Conservation (phyloP, 2,888 invertebrate species). For the Ophion ventricosus region DNA sequence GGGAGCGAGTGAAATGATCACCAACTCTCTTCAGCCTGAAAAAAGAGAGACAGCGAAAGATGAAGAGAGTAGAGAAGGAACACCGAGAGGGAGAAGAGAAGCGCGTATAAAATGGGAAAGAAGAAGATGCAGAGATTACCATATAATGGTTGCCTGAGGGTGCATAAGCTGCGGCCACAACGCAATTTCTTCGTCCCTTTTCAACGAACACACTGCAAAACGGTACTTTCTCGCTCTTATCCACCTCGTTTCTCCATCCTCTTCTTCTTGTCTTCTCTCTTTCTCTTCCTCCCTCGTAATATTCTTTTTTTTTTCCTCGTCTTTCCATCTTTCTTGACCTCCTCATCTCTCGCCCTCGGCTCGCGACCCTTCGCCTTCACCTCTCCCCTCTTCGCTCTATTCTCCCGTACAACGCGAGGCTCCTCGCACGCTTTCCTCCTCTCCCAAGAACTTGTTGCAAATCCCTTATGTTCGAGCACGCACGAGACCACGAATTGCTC, state of each 20-base stretch:
- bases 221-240: conserved; percentile 73
- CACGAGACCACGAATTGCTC: conserved; percentile 31
- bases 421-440: conserved; percentile 21
- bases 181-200: conserved; percentile 82
- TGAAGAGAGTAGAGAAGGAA: conserved; percentile 27
- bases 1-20: conserved; percentile 6
- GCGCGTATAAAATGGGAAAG: conserved; percentile 65
- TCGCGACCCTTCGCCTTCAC: conserved; percentile 53
- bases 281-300: conserved; percentile 7
- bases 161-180: conserved; percentile 81
- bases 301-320: conserved; percentile 36
- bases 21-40: background rate
- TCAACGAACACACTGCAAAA: conserved; percentile 78
- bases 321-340: conserved; percentile 63
- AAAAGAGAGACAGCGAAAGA: conserved; percentile 17
- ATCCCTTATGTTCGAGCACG: conserved; percentile 50
- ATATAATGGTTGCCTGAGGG: conserved; percentile 83
- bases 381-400: conserved; percentile 37
- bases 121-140: conserved; percentile 81
- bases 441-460: conserved; percentile 73
- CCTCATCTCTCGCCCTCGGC: conserved; percentile 54
- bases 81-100: conserved; percentile 57
- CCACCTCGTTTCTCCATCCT: conserved; percentile 42
- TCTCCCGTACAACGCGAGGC: conserved; percentile 36
- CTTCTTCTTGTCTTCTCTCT: conserved; percentile 25